A percentile compares a stretch with the other conserved stretches of the same genome.
Conservation (phyloP, 2,113 vertebrate species). For the Chaenocephalus aceratus region DNA sequence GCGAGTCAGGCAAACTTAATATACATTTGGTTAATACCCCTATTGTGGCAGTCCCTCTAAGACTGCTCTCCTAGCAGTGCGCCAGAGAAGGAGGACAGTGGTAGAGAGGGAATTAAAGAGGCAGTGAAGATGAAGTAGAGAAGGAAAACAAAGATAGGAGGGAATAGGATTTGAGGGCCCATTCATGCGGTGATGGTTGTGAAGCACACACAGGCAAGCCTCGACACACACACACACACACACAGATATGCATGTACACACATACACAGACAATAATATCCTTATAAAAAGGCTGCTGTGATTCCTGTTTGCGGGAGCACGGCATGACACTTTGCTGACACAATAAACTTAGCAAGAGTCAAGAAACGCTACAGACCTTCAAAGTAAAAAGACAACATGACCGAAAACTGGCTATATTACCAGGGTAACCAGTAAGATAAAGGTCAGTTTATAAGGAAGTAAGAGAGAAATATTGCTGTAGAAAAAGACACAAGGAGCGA, state of each 20-base stretch:
- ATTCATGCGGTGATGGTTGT: constrained; percentile 47
- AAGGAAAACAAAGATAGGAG: constrained; percentile 46
- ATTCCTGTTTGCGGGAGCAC: constrained; percentile 18
- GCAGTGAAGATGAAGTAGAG: constrained; percentile 62
- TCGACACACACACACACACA: neutral
- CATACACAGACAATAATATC: constrained; percentile 1
- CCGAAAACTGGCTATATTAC: neutral
- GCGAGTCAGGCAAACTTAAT: constrained; percentile 62
- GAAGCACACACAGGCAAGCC: constrained; percentile 15
- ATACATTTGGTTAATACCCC: constrained; percentile 73
- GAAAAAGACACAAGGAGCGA: constrained; percentile 19
- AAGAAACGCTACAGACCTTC: constrained; percentile 13
- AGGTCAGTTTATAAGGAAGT: constrained; percentile 57
- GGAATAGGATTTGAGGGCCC: constrained; percentile 50
- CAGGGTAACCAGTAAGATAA: constrained; percentile 26
- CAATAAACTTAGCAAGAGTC: constrained; percentile 36
- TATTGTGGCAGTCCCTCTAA: constrained; percentile 63
- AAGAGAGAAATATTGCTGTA: constrained; percentile 12
- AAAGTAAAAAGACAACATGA: constrained; percentile 47
- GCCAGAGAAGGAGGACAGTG: constrained; percentile 28
- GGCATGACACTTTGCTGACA: constrained; percentile 42
- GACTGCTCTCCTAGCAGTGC: constrained; percentile 58
- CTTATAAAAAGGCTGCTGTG: constrained; percentile 12
- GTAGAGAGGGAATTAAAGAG: constrained; percentile 61
- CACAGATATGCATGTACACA: neutral